Evolutionary conservation across 1,140 invertebrate genomes (phyloP).

Genomic region (Galendromus occidentalis): DNA sequence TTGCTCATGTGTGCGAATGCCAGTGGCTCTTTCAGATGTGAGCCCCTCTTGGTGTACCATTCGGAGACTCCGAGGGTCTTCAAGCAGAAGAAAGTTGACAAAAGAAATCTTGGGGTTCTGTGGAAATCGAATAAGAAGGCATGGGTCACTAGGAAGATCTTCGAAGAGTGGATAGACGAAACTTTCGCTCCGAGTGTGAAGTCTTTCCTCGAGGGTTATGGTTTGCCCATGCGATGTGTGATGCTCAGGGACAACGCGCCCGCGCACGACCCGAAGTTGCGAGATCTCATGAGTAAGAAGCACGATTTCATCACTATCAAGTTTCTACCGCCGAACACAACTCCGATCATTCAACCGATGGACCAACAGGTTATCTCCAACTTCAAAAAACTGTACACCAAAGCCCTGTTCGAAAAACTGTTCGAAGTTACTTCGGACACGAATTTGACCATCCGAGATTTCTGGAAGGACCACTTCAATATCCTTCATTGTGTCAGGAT

Average conservation of each 20-base stretch:
- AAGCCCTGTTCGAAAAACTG: constrained; percentile 14
- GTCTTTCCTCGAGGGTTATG: neutral
- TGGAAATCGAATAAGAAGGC: constrained; percentile 8
- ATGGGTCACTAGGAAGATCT: neutral
- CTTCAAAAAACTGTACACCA: too few relatives aligned
- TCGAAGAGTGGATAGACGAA: constrained; percentile 5
- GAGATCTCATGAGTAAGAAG: neutral
- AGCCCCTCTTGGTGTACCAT: too few relatives aligned
- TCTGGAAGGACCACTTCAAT: constrained; percentile 19
- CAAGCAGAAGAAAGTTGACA: too few relatives aligned
- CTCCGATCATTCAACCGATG: neutral
- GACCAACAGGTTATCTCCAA: constrained; percentile 4
- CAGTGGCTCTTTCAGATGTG: too few relatives aligned
- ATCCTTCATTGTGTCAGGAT: constrained; percentile 17
- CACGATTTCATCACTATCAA: neutral
- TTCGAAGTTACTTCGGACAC: constrained; percentile 16
- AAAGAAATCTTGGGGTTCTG: constrained; percentile 12
- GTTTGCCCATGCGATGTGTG: neutral
- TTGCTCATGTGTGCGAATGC: too few relatives aligned
- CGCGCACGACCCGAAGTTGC: neutral
- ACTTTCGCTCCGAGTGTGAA: neutral
- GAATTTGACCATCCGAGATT: constrained; percentile 18
- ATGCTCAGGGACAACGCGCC: neutral
- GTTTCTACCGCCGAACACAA: constrained; percentile 5
- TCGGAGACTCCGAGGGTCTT: too few relatives aligned